Evolutionary conservation across 2,888 invertebrate genomes (phyloP).

Genomic region (Cephonodes hylas): DNA sequence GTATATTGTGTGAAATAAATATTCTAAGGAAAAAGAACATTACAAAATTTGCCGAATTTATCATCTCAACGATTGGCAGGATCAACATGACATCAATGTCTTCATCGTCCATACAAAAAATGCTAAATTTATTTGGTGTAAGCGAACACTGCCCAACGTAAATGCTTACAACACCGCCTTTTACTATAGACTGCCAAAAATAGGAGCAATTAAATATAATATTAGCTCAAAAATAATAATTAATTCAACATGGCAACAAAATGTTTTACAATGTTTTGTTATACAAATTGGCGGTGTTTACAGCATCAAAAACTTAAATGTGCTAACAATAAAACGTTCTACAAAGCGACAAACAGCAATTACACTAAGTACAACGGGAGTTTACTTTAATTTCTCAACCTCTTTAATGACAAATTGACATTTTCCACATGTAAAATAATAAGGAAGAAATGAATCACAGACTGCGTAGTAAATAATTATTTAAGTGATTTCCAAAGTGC

Average conservation of each 20-base stretch:
- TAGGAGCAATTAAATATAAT: neutral
- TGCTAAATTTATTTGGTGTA: conserved; percentile 54
- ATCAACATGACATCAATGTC: conserved; percentile 24
- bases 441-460: conserved; percentile 58
- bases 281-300: conserved; percentile 38
- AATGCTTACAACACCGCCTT: conserved; percentile 42
- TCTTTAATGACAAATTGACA: conserved; percentile 53
- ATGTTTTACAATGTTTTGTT: neutral
- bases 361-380: conserved; percentile 61
- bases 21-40: conserved; percentile 56
- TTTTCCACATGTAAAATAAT: conserved; percentile 27
- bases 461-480: conserved; percentile 31
- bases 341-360: conserved; percentile 36
- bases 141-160: conserved; percentile 36
- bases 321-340: conserved; percentile 46
- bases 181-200: neutral
- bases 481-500: conserved; percentile 22
- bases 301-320: conserved; percentile 34
- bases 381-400: conserved; percentile 49
- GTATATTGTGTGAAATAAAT: neutral
- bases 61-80: conserved; percentile 42
- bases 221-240: neutral
- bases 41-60: conserved; percentile 51
- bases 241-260: neutral
- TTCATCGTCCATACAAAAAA: conserved; percentile 27